phyloP scores from a whole-genome alignment of 2,797 vertebrate genomes.

The Sebastes itinus region DNA sequence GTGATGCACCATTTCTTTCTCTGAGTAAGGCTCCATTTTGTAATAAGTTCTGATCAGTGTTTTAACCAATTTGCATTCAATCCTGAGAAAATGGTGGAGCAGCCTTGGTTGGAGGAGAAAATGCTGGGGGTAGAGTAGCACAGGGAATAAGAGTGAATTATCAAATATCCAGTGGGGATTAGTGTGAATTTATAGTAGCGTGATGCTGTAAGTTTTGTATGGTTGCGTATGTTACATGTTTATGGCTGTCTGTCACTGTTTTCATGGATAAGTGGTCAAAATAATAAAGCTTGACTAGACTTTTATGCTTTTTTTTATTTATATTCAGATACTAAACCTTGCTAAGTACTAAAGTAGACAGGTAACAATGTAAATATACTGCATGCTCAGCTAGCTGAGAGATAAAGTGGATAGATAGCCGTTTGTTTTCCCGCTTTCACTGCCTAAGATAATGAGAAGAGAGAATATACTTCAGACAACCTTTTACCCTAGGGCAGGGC shows the following conservation, averaged over 20 bases:
- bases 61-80: conserved; percentile 84
- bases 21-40: conserved; percentile 89
- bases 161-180: conserved; percentile 60
- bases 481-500: conserved; percentile 2
- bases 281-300: conserved; percentile 65
- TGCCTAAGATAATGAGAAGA: conserved; percentile 12
- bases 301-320: conserved; percentile 86
- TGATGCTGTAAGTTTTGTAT: conserved; percentile 11
- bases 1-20: conserved; percentile 79
- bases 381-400: conserved; percentile 84
- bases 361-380: conserved; percentile 82
- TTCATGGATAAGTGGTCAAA: conserved; percentile 28
- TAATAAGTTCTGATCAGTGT: conserved; percentile 85
- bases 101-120: conserved; percentile 68
- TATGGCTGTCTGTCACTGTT: conserved; percentile 20
- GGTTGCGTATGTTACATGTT: conserved; percentile 6
- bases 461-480: conserved; percentile 19
- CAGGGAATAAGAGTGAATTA: conserved; percentile 66
- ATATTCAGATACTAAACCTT: conserved; percentile 85
- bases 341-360: conserved; percentile 76
- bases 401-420: conserved; percentile 76
- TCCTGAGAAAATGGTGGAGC: conserved; percentile 86
- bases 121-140: conserved; percentile 36
- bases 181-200: conserved; percentile 15
- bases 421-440: conserved; percentile 75